A percentile compares a stretch with the other conserved stretches of the same genome.
Evolutionary conservation across 2,113 vertebrate genomes (phyloP).

Genomic region (Microcebus jonahi): DNA sequence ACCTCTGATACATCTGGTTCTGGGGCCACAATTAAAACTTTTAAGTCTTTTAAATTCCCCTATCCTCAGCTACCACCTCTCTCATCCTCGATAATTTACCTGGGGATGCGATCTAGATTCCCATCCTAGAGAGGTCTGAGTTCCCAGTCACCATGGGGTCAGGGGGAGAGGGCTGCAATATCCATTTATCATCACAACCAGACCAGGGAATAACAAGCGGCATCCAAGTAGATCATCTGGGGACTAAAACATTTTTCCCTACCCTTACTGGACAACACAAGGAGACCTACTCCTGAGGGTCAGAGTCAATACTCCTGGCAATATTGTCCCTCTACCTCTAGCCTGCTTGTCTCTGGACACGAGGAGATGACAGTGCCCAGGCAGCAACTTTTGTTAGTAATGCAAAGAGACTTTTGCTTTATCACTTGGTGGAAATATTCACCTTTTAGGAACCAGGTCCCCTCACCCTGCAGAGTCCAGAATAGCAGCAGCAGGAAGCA

Average conservation of each 20-base stretch:
- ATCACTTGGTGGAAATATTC: background rate
- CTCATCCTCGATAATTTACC: background rate
- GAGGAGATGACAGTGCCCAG: background rate
- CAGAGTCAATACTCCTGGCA: background rate
- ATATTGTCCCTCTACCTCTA: background rate
- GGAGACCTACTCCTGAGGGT: background rate
- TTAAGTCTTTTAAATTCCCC: background rate
- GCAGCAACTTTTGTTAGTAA: background rate
- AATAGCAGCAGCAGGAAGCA: background rate
- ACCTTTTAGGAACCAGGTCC: background rate
- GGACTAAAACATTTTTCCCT: background rate
- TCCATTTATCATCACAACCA: background rate
- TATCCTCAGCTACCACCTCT: background rate
- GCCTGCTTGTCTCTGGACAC: background rate
- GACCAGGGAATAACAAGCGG: background rate
- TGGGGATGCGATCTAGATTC: background rate
- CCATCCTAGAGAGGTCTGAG: background rate
- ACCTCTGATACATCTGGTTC: background rate
- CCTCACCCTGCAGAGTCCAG: background rate
- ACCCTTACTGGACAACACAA: background rate
- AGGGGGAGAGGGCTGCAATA: background rate
- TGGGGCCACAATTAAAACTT: background rate
- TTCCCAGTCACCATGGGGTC: background rate
- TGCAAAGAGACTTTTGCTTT: background rate
- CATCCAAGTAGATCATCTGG: background rate